phyloP scores from a whole-genome alignment of 37 sponge, comb jelly and placozoan species.

The Bolinopsis microptera region DNA sequence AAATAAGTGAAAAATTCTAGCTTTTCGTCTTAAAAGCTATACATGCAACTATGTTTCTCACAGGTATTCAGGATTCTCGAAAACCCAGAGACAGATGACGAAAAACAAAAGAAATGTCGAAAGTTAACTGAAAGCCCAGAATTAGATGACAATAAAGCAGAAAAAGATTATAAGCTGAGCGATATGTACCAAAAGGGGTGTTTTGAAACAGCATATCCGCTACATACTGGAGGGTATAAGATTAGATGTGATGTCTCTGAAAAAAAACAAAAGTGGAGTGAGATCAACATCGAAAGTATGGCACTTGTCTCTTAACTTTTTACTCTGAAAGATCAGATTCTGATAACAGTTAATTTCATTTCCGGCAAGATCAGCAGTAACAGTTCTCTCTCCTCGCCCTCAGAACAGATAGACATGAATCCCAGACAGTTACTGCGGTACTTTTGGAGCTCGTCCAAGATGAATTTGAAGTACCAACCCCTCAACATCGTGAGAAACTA shows the following conservation, averaged over 20 bases:
- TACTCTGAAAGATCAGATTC: no score
- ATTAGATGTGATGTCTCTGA: no score
- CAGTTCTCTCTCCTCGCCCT: no score
- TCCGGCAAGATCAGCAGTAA: no score
- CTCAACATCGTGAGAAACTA: slow-evolving; percentile 57
- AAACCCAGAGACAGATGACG: slow-evolving; percentile 11
- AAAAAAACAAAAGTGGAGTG: background rate
- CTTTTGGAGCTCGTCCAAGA: slow-evolving; percentile 54
- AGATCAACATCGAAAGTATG: background rate
- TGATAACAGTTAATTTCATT: no score
- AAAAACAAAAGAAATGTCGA: no score
- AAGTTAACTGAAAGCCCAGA: no score
- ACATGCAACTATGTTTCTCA: no score
- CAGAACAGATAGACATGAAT: slow-evolving; percentile 29
- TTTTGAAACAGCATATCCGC: slow-evolving; percentile 28
- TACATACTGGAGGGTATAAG: slow-evolving; percentile 40
- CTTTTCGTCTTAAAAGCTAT: background rate
- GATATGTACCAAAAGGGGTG: slow-evolving; percentile 36
- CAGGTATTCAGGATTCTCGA: slow-evolving; percentile 65
- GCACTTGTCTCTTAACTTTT: no score
- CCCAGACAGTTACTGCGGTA: slow-evolving; percentile 47
- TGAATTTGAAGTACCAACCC: slow-evolving; percentile 47
- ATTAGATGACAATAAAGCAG: background rate
- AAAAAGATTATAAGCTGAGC: background rate
- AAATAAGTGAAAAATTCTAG: no score